Evolutionary conservation across 1,140 invertebrate species (phyloP), one percentile per base, ranked within the genome.

Genomic region (Euwallacea fornicatus): DNA sequence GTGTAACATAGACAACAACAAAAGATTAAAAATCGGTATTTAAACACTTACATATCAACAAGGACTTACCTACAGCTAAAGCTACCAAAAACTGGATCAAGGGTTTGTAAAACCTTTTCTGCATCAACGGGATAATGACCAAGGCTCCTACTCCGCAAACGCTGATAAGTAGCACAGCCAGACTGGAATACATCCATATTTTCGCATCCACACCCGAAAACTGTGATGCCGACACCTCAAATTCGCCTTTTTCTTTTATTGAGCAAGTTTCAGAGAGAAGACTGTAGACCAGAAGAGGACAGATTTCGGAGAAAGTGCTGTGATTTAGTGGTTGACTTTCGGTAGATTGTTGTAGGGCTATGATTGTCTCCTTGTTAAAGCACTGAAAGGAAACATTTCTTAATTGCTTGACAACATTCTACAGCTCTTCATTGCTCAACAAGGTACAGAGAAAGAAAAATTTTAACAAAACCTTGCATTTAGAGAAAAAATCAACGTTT

Each of bases 51-150:
- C 11, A 43, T 42, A 66, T 8, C 54, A n/a, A n/a, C n/a, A 58
- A 33, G 6, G 7, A 10, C 94, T 72, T 73, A 75, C 71, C 95
- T 43, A 98, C 91, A 42, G 96, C 96, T 65, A 98, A 83, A 0
- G 95, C 94, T 6, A 98, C 93, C 66, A 97, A 83, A 82, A 96
- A 96, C 81, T 97, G 95, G 66, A 97, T 84, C 46, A 97, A 82
- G 73, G 94, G 91, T 76, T 96, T 91, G 80, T 97, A 97, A 82
- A 95, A 94, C 64, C 88, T 87, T 77, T 92, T 93, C 79, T 94
- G 89, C 90, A 96, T 95, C 9, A 95, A 87, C 2, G 94, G 94
- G 78, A 97, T 94, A 2, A 97, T 90, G 33, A 89, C 89, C 16
- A 96, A 88, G 9, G 91, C 93, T 8, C 95, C 81, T 50, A 97